Conservation (phyloP, 2,797 vertebrate species). For the Lerista edwardsae region DNA sequence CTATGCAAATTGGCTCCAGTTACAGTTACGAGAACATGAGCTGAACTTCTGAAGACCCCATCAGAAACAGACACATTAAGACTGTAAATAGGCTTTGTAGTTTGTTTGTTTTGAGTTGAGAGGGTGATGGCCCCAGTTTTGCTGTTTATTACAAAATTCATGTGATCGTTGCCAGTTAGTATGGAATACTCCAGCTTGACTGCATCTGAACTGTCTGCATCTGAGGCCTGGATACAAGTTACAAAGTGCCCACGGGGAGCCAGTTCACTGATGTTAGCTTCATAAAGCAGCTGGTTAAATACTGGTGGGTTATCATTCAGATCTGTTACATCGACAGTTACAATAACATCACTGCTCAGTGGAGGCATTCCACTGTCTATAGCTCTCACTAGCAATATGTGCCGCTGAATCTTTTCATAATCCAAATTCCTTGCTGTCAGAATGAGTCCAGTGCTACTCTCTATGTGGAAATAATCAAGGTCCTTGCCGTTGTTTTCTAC, state of each 20-base stretch:
- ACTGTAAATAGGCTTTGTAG: conserved; percentile 84
- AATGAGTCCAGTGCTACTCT: conserved; percentile 88
- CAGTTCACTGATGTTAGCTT: conserved; percentile 88
- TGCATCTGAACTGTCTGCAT: conserved; percentile 88
- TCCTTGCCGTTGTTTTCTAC: conserved; percentile 83
- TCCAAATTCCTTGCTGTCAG: conserved; percentile 85
- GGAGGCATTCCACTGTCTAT: conserved; percentile 91
- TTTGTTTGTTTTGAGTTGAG: conserved; percentile 86
- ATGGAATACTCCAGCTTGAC: conserved; percentile 90
- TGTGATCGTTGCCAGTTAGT: conserved; percentile 89
- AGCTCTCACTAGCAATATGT: conserved; percentile 85
- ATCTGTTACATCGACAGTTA: conserved; percentile 87
- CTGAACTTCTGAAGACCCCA: conserved; percentile 92
- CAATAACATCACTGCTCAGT: conserved; percentile 83
- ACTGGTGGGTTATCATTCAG: conserved; percentile 93
- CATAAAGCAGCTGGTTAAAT: conserved; percentile 87
- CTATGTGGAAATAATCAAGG: conserved; percentile 87
- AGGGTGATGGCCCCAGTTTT: conserved; percentile 86
- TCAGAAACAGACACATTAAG: conserved; percentile 94
- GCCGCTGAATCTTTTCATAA: conserved; percentile 85
- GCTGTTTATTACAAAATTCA: conserved; percentile 90
- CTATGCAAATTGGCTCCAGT: conserved; percentile 91
- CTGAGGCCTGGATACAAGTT: conserved; percentile 90
- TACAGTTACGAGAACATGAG: conserved; percentile 84
- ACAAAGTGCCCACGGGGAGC: conserved; percentile 91